A percentile compares a stretch with the other conserved stretches of the same genome.
These are phyloP conservation scores for Labeo rohita DNA, from an alignment of 2,113 vertebrate genomes.

Conservation along the genomic window DNA sequence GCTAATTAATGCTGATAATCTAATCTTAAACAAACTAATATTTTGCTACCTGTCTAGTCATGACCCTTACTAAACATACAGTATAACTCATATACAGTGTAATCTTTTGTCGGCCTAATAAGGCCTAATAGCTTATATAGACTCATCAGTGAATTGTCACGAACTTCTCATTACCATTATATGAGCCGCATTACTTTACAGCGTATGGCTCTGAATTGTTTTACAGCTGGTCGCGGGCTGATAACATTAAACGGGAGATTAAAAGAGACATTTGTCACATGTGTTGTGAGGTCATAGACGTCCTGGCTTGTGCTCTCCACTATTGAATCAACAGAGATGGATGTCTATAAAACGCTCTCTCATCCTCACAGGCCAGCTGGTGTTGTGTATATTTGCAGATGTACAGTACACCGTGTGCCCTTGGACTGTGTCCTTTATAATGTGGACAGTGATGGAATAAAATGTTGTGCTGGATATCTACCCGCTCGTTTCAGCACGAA, in stretches of 20 bases:
- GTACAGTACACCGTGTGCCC: conserved; percentile 31
- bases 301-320: conserved; percentile 47
- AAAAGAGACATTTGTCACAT: conserved; percentile 44
- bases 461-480: conserved; percentile 30
- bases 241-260: conserved; percentile 8
- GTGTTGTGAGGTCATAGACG: neutral
- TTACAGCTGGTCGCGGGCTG: neutral
- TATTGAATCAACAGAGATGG: conserved; percentile 57
- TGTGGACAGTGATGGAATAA: conserved; percentile 41
- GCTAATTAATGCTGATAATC: neutral
- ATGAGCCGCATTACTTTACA: conserved; percentile 15
- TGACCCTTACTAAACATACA: neutral
- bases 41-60: neutral
- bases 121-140: neutral
- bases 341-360: conserved; percentile 47
- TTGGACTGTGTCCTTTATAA: conserved; percentile 45
- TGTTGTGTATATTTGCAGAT: conserved; percentile 61
- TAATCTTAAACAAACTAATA: neutral
- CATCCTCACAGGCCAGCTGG: conserved; percentile 55
- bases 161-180: neutral
- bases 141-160: neutral
- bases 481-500: conserved; percentile 11
- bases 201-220: neutral
- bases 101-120: neutral
- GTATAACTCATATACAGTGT: neutral